Evolutionary conservation across 1,140 invertebrate species (phyloP).

Genomic region (Steinernema feltiae): DNA sequence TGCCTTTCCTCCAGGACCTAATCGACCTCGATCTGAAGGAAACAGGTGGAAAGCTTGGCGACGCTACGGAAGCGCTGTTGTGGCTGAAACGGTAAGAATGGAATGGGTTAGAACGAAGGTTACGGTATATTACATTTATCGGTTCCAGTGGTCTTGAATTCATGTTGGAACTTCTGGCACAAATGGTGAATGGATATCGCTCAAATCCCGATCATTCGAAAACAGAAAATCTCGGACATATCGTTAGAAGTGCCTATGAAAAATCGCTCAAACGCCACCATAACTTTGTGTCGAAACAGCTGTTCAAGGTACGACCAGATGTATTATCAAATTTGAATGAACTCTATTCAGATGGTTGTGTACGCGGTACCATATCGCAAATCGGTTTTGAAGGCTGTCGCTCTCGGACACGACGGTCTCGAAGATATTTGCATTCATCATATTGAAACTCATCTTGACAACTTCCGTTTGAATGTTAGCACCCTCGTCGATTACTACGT

Average conservation of each 20-base stretch:
- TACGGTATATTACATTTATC: background rate
- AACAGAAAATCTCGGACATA: constrained; percentile 30
- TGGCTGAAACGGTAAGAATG: constrained; percentile 34
- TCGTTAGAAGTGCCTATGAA: constrained; percentile 29
- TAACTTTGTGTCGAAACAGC: constrained; percentile 35
- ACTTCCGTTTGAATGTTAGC: constrained; percentile 36
- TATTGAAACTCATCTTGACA: constrained; percentile 36
- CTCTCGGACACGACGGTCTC: constrained; percentile 34
- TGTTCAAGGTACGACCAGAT: constrained; percentile 30
- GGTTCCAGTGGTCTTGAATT: constrained; percentile 39
- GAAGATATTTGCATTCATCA: constrained; percentile 39
- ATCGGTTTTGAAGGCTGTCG: constrained; percentile 35
- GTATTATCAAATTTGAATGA: background rate
- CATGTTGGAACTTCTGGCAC: constrained; percentile 35
- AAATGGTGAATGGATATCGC: constrained; percentile 34
- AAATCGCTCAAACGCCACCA: constrained; percentile 39
- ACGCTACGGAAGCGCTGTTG: constrained; percentile 34
- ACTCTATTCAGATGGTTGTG: constrained; percentile 29
- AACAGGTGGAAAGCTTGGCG: constrained; percentile 37
- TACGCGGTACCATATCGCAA: constrained; percentile 37
- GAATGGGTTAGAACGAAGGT: background rate
- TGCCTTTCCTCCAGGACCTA: constrained; percentile 30
- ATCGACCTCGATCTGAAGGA: constrained; percentile 36
- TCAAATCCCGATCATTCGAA: constrained; percentile 21
- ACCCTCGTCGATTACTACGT: constrained; percentile 35